Conservation (phyloP, 2,797 vertebrate genomes). For the Morelia viridis region DNA sequence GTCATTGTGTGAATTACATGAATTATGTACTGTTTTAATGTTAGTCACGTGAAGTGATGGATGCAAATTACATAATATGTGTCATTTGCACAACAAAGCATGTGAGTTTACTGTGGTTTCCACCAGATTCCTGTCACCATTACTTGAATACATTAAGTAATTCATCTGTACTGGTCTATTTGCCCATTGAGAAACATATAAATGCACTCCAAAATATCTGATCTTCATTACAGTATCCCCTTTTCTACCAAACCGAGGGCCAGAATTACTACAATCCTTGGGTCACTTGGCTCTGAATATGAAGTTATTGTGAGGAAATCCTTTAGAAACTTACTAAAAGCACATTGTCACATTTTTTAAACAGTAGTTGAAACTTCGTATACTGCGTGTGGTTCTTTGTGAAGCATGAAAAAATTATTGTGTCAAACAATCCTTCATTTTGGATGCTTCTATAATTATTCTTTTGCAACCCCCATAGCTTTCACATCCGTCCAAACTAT, state of each 20-base stretch:
- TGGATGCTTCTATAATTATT: background rate
- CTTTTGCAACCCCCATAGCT: background rate
- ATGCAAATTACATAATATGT: background rate
- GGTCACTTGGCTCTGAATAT: background rate
- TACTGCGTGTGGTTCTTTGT: no score
- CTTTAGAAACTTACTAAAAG: background rate
- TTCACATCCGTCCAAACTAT: background rate
- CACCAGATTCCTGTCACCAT: no score
- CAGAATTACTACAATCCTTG: background rate
- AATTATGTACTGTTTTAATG: background rate
- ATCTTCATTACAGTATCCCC: background rate
- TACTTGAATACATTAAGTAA: no score
- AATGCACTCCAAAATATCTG: background rate
- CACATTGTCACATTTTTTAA: background rate
- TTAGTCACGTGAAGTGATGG: background rate
- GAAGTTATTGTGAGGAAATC: background rate
- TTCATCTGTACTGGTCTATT: no score
- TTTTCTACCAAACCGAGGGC: background rate
- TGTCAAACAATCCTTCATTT: background rate
- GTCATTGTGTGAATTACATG: background rate
- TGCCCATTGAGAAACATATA: no score
- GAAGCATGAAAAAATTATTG: background rate
- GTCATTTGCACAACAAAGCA: background rate
- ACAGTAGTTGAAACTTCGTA: background rate
- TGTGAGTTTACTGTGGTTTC: background rate